These are phyloP conservation scores for Paedocypris sp. DNA, from an alignment of 2,113 vertebrate species.

Conservation along the genomic window DNA sequence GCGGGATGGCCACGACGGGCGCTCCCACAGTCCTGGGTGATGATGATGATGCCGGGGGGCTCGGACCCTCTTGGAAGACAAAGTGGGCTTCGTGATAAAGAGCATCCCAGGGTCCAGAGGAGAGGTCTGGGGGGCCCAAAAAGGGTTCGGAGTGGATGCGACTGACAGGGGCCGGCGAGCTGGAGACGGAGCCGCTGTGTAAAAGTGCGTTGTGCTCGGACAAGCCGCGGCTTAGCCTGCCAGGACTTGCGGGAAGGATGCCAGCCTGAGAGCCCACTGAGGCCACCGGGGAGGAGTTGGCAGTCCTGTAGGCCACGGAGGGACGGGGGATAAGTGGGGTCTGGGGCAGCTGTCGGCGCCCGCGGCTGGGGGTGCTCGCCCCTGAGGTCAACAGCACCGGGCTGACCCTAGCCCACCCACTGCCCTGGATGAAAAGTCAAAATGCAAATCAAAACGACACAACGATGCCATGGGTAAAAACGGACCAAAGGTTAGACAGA, in stretches of 20 bases:
- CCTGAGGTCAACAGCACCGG: conserved; percentile 75
- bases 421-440: conserved; percentile 84
- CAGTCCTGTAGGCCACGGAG: conserved; percentile 87
- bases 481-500: conserved; percentile 26
- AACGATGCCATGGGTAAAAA: conserved; percentile 51
- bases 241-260: conserved; percentile 65
- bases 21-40: conserved; percentile 68
- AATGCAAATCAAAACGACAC: conserved; percentile 74
- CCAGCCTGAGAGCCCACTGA: conserved; percentile 58
- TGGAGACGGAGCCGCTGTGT: conserved; percentile 57
- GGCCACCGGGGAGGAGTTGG: conserved; percentile 83
- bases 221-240: conserved; percentile 75
- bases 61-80: conserved; percentile 66
- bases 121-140: conserved; percentile 59
- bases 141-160: conserved; percentile 84
- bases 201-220: conserved; percentile 81
- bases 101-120: conserved; percentile 40
- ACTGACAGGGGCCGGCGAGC: conserved; percentile 57
- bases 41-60: conserved; percentile 48
- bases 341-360: conserved; percentile 89
- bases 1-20: conserved; percentile 69
- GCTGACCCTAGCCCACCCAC: conserved; percentile 84
- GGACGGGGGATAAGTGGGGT: conserved; percentile 83
- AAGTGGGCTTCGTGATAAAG: conserved; percentile 71
- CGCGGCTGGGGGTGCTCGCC: conserved; percentile 79